Base-by-base conservation (phyloP, 92 coral and sea anemone species). In the Parazoanthus atlanticus region DNA sequence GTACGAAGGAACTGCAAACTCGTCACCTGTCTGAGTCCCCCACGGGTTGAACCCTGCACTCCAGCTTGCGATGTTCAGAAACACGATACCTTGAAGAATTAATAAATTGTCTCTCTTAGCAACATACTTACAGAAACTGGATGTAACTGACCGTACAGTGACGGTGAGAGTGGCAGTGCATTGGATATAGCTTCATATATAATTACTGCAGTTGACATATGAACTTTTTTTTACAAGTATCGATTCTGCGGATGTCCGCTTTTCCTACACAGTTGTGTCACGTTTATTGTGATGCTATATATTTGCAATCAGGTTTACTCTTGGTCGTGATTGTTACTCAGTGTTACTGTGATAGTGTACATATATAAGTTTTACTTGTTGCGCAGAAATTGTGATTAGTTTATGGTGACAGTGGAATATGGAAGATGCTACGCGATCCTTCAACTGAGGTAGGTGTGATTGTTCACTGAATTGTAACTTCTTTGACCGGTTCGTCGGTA, bases 61-160 rank as follows among this genome's bases (percentile, higher is more conserved):
- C 98, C 98, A 96, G 78, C 96, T 74, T 74, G 94, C 88, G 19
- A 96, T 96, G 81, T 96, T 96, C 12, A 94, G 94, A 84, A 93
- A 56, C 5, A 94, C 93, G 23, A 94, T 89, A 76, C 98, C 98
- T 85, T 93, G 94, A 73, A 91, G 40, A 25, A 93, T 13, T 15
- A 97, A 97, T 31, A 96, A 88, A 31, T 88, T 36, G 64, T 94
- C 78, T 80, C 93, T 89, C 77, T 88, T 73, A 32, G 93, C 97
- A 81, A 91, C 97, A n/a, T 28, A 23, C 26, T 79, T 46, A 8
- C 49, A 46, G 31, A 43, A 56, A 56, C 49, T 12, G 58, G 21
- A 52, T 52, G 58, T 52, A 52, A 0, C 58, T 61, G 9, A 61
- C 69, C 21, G 58, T 13, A 52, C 58, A 52, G 58, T 13, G 58